Percentiles rank a stretch among this genome's conserved stretches.
phyloP scores from a whole-genome alignment of 1,140 invertebrate species.

The Drosophila watanabei region DNA sequence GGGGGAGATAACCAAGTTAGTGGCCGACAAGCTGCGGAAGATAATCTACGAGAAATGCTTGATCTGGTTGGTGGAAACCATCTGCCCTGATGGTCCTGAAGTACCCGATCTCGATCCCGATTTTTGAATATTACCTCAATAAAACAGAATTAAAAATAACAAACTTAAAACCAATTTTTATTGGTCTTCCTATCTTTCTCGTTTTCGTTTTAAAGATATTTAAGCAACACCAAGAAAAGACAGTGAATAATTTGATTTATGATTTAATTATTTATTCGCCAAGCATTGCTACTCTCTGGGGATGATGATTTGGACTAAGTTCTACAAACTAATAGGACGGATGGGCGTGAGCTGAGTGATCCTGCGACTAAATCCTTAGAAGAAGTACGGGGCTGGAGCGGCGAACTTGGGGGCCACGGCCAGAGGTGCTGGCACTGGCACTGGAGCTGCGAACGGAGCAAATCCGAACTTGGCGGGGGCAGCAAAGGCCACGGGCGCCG shows the following conservation, averaged over 20 bases:
- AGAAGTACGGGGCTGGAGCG: constrained; percentile 65
- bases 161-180: neutral
- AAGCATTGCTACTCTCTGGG: constrained; percentile 51
- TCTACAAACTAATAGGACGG: constrained; percentile 50
- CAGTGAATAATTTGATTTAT: neutral
- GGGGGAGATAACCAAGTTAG: neutral
- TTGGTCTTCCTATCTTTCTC: neutral
- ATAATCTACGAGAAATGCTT: neutral
- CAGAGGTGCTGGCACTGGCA: constrained; percentile 71
- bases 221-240: neutral
- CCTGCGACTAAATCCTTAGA: constrained; percentile 45
- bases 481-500: constrained; percentile 69
- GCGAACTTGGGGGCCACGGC: constrained; percentile 64
- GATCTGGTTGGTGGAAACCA: neutral
- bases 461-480: constrained; percentile 65
- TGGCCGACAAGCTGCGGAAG: neutral
- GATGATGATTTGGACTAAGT: constrained; percentile 56
- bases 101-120: neutral
- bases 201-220: neutral
- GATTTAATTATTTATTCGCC: constrained; percentile 56
- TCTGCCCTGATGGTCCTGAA: neutral
- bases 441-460: constrained; percentile 65
- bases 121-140: neutral
- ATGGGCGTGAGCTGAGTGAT: constrained; percentile 24
- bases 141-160: neutral